Evolutionary conservation across 2,797 vertebrate species (phyloP), one percentile per base, ranked within the genome.

Genomic region (Sebastolobus altivelis): DNA sequence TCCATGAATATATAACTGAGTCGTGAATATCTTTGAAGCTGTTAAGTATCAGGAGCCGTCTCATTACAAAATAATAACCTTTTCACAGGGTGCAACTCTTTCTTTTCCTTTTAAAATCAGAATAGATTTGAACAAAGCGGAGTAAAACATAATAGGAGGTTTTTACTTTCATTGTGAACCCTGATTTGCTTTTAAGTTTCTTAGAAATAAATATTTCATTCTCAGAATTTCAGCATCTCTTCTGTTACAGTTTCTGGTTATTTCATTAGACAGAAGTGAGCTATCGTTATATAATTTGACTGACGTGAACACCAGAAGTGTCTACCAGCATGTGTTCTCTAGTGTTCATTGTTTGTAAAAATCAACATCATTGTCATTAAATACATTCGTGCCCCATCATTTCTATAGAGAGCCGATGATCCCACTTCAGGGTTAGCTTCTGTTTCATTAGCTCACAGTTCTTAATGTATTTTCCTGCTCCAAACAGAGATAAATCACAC

Each of bases 1-100:
- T 69, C 31, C 29, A 37, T 29, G 59, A 81, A 75, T 69, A 22
- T 31, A 63, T 65, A 81, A 31, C 52, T 37, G 40, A 38, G 52
- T 1, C 9, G 27, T 25, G 43, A 80, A 54, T 25, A 13, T 74
- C n/a, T 67, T 56, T 49, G 59, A 62, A 69, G 20, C 46, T 5
- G 7, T 12, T 14, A 25, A 14, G 56, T 22, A 35, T 49, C 27
- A 10, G 4, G 8, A 71, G 43, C 3, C 14, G 9, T 54, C 65
- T 82, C 74, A 74, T 84, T 82, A 81, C 2, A 59, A 25, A 73
- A 63, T 27, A 77, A 67, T 65, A 52, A 68, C 66, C 18, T 68
- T n/a, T 52, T 9, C 8, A 4, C 16, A 59, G 16, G 16, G 20
- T 16, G 18, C 5, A 33, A 7, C 27, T 55, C 22, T 29, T 14